Base-by-base conservation (phyloP, 2,888 invertebrate genomes). In the Thymelicus lineola region DNA sequence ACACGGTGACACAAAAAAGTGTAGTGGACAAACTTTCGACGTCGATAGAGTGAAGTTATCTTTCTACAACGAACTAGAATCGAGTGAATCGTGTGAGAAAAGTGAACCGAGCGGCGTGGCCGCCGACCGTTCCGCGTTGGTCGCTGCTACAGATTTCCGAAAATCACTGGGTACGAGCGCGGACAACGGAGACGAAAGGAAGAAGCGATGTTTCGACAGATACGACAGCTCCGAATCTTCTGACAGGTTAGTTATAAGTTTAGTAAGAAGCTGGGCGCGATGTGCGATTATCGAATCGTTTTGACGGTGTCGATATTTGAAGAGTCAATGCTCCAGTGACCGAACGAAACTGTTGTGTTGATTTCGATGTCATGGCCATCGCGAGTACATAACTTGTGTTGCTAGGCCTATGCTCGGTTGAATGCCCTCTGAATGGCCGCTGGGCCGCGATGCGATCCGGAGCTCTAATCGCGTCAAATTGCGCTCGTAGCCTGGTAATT, bases 191-290 rank as follows among this genome's bases (percentile, higher is more conserved):
- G 95, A 95, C 80, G 96, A 95, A 86, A 95, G 96, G 89, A 97
- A 96, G 94, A 97, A 97, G 94, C 95, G 98, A 93, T 97, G 97
- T 94, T 95, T 97, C 89, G 97, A 98, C 95, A 96, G 97, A 94
- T 98, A 97, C 95, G 98, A 98, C 95, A 98, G 97, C 91, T 97
- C 97, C 84, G 98, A 98, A 94, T 97, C 97, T 85, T 98, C 97
- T 93, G 98, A 98, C 97, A 98, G 98, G 98, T 97, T 90, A 95
- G 95, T 87, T n/a, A 67, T 53, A 58, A 68, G 60, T 73, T 64
- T 28, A 45, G 59, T 70, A 50, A 60, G 12, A 59, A 12, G 58
- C 58, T 50, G 57, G 58, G 50, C 12, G 20, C 28, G 58, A 28
- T 58, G 57, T 38, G 69, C 68, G 20, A 62, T 38, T 17, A 36